Evolutionary conservation across 2,797 vertebrate genomes (phyloP).

Genomic region (Dermochelys coriacea): DNA sequence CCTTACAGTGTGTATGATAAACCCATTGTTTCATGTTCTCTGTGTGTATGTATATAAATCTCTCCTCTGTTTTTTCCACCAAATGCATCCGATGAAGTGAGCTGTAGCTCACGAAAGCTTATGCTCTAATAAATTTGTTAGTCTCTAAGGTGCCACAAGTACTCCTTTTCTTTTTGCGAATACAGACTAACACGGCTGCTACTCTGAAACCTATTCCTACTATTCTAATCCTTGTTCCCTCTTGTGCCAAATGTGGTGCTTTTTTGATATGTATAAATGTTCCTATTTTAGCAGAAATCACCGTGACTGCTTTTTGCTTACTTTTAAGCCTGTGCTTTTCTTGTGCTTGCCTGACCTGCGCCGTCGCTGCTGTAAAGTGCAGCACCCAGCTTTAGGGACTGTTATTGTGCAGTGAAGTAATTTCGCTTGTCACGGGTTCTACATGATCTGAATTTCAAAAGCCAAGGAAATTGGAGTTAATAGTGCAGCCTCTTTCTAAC

Average conservation of each 20-base stretch:
- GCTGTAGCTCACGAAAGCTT: no score
- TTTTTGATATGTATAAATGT: not conserved
- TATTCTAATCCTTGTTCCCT: not conserved
- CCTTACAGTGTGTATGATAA: no score
- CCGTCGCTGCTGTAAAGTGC: not conserved
- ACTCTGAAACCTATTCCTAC: no score
- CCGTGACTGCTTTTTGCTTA: not conserved
- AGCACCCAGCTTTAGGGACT: not conserved
- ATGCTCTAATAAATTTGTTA: no score
- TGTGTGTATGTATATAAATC: no score
- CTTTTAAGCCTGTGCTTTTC: not conserved
- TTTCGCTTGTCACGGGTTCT: not conserved
- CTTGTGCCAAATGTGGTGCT: conserved; percentile 38
- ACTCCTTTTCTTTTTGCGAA: no score
- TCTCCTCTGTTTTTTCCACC: no score
- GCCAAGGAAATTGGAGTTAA: not conserved
- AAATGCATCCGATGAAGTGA: no score
- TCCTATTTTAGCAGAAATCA: conserved; percentile 1
- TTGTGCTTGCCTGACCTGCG: not conserved
- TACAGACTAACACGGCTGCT: no score
- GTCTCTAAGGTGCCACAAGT: no score
- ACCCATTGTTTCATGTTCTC: no score
- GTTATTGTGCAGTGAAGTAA: not conserved
- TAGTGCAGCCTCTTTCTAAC: conserved; percentile 47
- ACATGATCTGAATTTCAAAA: conserved; percentile 38